phyloP scores from a whole-genome alignment of 2,113 vertebrate genomes.

The Gymnobelideus leadbeateri region DNA sequence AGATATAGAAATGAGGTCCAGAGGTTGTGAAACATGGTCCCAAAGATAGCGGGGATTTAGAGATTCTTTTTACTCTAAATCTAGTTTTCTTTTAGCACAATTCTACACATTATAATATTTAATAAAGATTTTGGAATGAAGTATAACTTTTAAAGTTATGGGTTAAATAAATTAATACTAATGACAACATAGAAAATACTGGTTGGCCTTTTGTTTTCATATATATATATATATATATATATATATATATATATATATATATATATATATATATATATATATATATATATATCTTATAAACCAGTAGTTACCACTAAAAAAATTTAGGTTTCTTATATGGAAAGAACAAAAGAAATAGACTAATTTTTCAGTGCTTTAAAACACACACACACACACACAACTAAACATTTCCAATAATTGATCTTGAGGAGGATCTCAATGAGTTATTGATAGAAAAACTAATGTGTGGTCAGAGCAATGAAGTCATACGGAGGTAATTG shows the following conservation, averaged over 20 bases:
- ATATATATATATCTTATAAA: not conserved
- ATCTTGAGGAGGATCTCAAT: conserved; percentile 20
- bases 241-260: not conserved
- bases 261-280: not conserved
- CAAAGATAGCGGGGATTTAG: not conserved
- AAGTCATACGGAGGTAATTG: conserved; percentile 39
- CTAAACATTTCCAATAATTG: not conserved
- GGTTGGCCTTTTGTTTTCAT: not conserved
- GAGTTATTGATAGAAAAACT: conserved; percentile 35
- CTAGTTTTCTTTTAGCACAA: not conserved
- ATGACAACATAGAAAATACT: not conserved
- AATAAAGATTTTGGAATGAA: not conserved
- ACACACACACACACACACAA: not conserved
- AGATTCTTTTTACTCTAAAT: not conserved
- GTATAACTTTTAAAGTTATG: not conserved
- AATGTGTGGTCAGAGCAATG: conserved; percentile 30
- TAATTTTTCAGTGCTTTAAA: not conserved
- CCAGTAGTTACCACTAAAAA: not conserved
- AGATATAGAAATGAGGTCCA: not conserved
- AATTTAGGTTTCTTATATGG: not conserved
- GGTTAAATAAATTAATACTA: not conserved
- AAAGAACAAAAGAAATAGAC: not conserved
- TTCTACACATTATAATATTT: not conserved
- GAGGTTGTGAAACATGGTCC: not conserved
- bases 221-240: not conserved